These are phyloP conservation scores for Lophotis ruficrista DNA, from an alignment of 2,113 vertebrate species.

Conservation along the genomic window DNA sequence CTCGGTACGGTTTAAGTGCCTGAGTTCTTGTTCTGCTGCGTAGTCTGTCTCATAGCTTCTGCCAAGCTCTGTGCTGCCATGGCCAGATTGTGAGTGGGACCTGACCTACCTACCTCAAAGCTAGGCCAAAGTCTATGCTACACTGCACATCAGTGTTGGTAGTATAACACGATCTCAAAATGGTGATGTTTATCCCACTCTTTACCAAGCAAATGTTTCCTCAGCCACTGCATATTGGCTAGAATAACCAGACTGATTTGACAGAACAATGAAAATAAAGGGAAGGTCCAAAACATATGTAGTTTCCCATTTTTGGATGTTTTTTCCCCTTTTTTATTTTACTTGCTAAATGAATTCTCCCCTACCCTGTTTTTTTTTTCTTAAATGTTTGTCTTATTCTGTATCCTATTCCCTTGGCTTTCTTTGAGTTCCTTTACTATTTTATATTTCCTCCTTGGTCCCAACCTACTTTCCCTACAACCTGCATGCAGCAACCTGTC, in stretches of 20 bases:
- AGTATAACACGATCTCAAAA: background rate
- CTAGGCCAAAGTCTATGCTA: background rate
- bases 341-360: slow-evolving; percentile 48
- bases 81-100: background rate
- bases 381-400: slow-evolving; percentile 34
- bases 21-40: background rate
- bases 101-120: background rate
- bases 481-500: slow-evolving; percentile 80
- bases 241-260: background rate
- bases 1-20: background rate
- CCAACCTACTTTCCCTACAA: slow-evolving; percentile 36
- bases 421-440: slow-evolving; percentile 57
- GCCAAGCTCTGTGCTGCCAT: background rate
- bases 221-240: background rate
- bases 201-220: background rate
- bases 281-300: background rate
- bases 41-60: background rate
- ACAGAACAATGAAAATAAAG: background rate
- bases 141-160: background rate
- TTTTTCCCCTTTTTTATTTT: slow-evolving; percentile 41
- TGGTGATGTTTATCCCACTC: background rate
- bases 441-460: slow-evolving; percentile 71
- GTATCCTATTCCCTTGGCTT: slow-evolving; percentile 16
- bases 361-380: background rate
- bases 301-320: background rate